These are phyloP conservation scores for Paracyprichromis sp. DNA, from an alignment of 2,113 vertebrate genomes.

Conservation along the genomic window DNA sequence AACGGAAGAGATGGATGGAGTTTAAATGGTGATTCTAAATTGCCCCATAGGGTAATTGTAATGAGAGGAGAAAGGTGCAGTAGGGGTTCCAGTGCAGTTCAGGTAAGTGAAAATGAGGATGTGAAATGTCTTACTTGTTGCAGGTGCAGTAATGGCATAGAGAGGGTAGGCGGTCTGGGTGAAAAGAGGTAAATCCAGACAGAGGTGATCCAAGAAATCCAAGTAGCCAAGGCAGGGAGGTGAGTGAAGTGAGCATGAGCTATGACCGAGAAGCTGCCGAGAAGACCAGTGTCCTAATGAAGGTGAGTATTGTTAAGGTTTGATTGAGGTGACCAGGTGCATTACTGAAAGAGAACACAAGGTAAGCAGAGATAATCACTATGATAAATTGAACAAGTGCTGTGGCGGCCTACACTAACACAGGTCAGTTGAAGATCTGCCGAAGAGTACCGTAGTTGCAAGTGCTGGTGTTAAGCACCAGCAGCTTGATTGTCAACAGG, in stretches of 20 bases:
- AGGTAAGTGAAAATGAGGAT: neutral
- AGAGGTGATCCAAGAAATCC: neutral
- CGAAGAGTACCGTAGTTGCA: fast-evolving
- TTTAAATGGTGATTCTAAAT: neutral
- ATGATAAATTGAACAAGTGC: fast-evolving
- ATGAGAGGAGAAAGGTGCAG: neutral
- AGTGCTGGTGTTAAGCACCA: neutral
- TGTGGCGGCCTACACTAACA: neutral
- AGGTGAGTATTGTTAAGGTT: neutral
- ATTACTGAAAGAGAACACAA: neutral
- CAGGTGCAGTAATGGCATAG: neutral
- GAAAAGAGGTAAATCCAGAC: neutral
- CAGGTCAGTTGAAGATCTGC: neutral
- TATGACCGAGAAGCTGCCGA: neutral
- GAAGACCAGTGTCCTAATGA: neutral
- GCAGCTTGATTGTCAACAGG: neutral
- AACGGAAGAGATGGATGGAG: neutral
- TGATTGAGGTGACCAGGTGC: neutral
- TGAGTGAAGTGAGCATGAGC: neutral
- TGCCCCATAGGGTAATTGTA: neutral
- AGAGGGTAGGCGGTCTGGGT: fast-evolving
- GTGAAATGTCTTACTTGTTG: neutral
- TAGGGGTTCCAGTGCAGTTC: neutral
- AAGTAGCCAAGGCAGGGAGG: neutral
- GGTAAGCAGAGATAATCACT: neutral